These are phyloP conservation scores for Microtus richardsoni DNA, from an alignment of 2,113 vertebrate species.

Conservation along the genomic window DNA sequence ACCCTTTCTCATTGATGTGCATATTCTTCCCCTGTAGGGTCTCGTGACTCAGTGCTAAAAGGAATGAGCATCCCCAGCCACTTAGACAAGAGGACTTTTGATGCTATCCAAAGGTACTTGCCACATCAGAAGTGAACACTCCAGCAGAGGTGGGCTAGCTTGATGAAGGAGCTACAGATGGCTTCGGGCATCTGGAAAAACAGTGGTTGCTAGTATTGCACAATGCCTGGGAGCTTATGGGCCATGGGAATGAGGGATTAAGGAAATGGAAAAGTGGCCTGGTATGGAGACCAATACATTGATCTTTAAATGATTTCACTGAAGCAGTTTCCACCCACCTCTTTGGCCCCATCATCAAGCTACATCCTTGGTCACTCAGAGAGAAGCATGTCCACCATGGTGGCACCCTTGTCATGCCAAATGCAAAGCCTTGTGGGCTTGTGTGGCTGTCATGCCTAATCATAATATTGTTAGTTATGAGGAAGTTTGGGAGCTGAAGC, in stretches of 20 bases:
- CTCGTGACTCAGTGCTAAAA: neutral
- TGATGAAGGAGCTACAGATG: neutral
- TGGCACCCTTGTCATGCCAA: neutral
- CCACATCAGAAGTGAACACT: rapidly evolving
- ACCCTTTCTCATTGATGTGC: neutral
- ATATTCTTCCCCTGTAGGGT: neutral
- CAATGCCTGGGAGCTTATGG: neutral
- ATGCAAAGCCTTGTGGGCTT: neutral
- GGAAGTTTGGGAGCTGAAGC: conserved; percentile 33
- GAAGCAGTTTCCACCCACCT: neutral
- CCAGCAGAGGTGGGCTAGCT: too few relatives aligned
- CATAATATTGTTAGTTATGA: conserved; percentile 65
- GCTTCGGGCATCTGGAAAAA: neutral
- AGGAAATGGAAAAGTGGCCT: neutral
- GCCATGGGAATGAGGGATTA: rapidly evolving
- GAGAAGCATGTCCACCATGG: neutral
- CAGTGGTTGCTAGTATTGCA: neutral
- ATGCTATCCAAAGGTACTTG: neutral
- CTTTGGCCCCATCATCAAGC: neutral
- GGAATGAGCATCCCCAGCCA: neutral
- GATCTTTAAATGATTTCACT: neutral
- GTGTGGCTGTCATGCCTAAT: conserved; percentile 48
- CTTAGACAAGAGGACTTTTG: neutral
- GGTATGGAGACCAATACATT: neutral
- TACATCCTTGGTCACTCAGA: neutral